phyloP scores from a whole-genome alignment of 2,113 vertebrate species.

The Suncus etruscus region DNA sequence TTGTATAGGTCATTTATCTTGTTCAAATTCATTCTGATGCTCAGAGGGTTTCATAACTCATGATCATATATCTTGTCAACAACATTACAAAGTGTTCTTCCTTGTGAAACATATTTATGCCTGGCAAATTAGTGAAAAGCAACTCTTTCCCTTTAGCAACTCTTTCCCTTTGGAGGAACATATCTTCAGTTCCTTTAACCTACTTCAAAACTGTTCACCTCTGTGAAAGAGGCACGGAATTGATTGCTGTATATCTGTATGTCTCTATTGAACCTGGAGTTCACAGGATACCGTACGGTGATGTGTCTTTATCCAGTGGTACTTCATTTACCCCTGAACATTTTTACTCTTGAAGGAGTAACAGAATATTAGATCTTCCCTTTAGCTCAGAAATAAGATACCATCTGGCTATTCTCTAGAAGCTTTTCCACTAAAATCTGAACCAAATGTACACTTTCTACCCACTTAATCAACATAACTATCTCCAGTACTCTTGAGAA shows the following conservation, averaged over 20 bases:
- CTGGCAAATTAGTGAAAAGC: neutral
- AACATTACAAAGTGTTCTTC: neutral
- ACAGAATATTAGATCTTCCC: neutral
- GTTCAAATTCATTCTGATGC: neutral
- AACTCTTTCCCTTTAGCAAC: neutral
- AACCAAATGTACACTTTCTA: neutral
- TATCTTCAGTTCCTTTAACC: neutral
- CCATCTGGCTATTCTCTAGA: neutral
- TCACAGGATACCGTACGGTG: neutral
- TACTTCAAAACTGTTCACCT: neutral
- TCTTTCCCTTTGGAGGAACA: conserved; percentile 15
- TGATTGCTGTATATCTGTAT: neutral
- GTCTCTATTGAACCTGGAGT: neutral
- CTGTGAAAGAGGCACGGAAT: neutral
- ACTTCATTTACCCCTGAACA: neutral
- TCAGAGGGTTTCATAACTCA: neutral
- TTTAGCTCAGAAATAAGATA: neutral
- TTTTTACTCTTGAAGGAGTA: neutral
- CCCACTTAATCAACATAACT: neutral
- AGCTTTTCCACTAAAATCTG: neutral
- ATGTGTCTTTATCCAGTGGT: neutral
- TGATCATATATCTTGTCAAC: neutral
- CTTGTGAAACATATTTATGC: neutral
- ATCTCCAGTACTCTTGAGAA: neutral
- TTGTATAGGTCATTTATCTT: neutral